phyloP scores from a whole-genome alignment of 2,113 vertebrate species.

The Corythornis vintsioides region DNA sequence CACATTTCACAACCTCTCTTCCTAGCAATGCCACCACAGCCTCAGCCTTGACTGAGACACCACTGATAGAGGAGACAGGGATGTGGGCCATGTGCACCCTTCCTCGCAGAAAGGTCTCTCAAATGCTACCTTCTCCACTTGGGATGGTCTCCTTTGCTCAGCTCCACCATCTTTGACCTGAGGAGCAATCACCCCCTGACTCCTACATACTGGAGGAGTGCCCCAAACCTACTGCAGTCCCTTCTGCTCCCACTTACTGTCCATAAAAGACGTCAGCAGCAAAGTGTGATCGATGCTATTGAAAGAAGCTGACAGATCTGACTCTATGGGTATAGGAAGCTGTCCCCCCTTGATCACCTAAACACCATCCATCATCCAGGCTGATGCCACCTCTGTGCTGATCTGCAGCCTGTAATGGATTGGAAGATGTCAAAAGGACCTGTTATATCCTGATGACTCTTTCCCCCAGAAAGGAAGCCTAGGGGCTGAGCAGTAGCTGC shows the following conservation, averaged over 20 bases:
- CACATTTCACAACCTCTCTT: neutral
- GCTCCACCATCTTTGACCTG: neutral
- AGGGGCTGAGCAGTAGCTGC: neutral
- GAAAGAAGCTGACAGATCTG: conserved; percentile 29
- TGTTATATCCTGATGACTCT: neutral
- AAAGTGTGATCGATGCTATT: neutral
- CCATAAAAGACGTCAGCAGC: neutral
- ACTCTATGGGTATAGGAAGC: neutral
- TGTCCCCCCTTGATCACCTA: neutral
- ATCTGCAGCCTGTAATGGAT: neutral
- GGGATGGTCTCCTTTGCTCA: neutral
- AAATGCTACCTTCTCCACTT: neutral
- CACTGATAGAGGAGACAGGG: neutral
- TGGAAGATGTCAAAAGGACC: neutral
- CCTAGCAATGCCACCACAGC: fast-evolving
- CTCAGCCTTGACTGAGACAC: neutral
- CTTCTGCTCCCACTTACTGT: neutral
- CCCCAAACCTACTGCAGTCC: neutral
- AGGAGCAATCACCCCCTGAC: neutral
- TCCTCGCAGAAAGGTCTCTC: neutral
- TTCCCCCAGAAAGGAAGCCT: neutral
- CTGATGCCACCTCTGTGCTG: neutral
- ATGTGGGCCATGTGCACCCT: fast-evolving
- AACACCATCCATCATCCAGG: neutral
- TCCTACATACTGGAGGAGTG: fast-evolving